These are phyloP conservation scores for Aphaenogaster ashmeadi DNA, from an alignment of 1,140 invertebrate species.

Conservation along the genomic window DNA sequence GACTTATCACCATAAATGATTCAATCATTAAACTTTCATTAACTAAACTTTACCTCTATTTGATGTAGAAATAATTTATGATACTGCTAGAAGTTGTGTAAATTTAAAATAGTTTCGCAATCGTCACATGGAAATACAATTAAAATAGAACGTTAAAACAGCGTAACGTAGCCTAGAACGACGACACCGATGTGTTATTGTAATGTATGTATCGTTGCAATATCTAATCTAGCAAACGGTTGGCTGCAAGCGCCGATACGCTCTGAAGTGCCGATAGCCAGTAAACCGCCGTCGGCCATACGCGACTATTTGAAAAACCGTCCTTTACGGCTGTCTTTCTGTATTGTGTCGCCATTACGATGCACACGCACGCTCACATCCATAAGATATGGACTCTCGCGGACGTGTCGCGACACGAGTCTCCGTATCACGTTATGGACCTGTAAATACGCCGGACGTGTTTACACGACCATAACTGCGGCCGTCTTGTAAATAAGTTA, in stretches of 20 bases:
- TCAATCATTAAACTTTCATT: conserved; percentile 6
- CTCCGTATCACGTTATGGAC: conserved; percentile 73
- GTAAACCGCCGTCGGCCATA: conserved; percentile 27
- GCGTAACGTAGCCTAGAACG: not conserved
- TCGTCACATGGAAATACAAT: not conserved
- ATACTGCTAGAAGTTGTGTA: not conserved
- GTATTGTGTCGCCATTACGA: conserved; percentile 60
- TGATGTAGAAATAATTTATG: not conserved
- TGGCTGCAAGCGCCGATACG: conserved; percentile 21
- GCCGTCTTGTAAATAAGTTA: conserved; percentile 78
- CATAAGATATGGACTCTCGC: conserved; percentile 50
- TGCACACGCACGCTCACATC: conserved; percentile 50
- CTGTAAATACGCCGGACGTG: conserved; percentile 78
- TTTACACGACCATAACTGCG: conserved; percentile 78
- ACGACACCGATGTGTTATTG: not conserved
- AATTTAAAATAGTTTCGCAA: not conserved
- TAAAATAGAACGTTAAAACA: conserved; percentile 15
- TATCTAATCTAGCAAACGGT: conserved; percentile 29
- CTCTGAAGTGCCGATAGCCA: conserved; percentile 43
- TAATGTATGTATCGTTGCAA: conserved; percentile 1
- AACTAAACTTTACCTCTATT: not conserved
- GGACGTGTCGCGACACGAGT: conserved; percentile 67
- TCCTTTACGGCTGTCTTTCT: conserved; percentile 63
- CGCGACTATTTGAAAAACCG: conserved; percentile 41
- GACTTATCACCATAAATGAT: not conserved